Evolutionary conservation across 2,797 vertebrate species (phyloP), one percentile per base, ranked within the genome.

Genomic region (Silurus aristotelis): DNA sequence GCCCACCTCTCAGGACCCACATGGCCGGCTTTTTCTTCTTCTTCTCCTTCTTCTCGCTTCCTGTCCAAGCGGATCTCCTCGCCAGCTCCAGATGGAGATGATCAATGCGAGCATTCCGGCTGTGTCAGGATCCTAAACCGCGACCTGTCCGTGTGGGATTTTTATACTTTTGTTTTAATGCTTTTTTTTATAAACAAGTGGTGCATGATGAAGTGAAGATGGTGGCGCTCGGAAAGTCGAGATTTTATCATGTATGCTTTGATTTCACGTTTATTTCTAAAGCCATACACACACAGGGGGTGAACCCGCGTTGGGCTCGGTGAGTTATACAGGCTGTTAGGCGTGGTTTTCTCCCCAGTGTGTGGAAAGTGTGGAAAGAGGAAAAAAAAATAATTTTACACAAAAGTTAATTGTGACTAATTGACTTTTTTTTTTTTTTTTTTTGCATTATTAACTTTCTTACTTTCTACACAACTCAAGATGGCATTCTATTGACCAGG

Each of bases 31-130:
- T 52, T 52, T 52, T 52, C 2, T 52, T 48, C 48, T 52, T 52
- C 48, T 52, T 52, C 48, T 93, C 94, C 79, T 94, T n/a, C 90
- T 93, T 95, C 76, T 94, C 94, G 95, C 95, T 96, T 96, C 96
- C 96, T 95, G 95, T 93, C 89, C 89, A 76, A 90, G 92, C 91
- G 91, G 88, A 55, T 92, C 87, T 43, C 79, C 83, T 76, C 88
- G 84, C 91, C 92, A 92, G 90, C 91, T 91, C 89, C 93, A 93
- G 89, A 93, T 94, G 94, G 92, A 43, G 31, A 87, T 90, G 91
- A 91, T 91, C 93, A 91, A 88, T 89, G 82, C 55, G 83, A 84
- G 87, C 88, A 83, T 63, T 80, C 58, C 76, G 46, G 90, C 60
- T 84, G 87, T 55, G 89, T 25, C 88, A 83, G 81, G 75, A 85